These are phyloP conservation scores for Myxocyprinus asiaticus DNA, from an alignment of 2,113 vertebrate genomes.

Conservation along the genomic window DNA sequence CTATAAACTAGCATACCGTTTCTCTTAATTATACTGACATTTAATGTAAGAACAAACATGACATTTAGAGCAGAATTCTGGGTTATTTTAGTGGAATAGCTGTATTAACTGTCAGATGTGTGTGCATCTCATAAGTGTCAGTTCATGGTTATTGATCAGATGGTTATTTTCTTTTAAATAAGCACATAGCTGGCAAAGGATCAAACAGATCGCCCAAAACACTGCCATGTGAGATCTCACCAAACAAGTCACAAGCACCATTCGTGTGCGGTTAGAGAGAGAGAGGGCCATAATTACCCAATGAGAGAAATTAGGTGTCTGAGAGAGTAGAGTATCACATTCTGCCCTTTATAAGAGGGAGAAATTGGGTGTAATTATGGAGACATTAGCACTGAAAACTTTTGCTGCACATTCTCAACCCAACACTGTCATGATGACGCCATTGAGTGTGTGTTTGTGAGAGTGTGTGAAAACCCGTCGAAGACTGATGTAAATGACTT, in stretches of 20 bases:
- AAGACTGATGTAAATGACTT: conserved; percentile 36
- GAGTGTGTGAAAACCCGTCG: conserved; percentile 14
- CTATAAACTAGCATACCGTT: too few relatives aligned
- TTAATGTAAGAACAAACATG: too few relatives aligned
- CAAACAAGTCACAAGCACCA: conserved; percentile 21
- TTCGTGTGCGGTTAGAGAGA: conserved; percentile 11
- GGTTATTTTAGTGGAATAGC: too few relatives aligned
- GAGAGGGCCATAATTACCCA: conserved; percentile 34
- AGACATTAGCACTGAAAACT: conserved; percentile 24
- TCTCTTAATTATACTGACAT: too few relatives aligned
- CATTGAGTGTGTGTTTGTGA: not conserved
- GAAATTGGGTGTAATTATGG: conserved; percentile 53
- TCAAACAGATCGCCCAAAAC: not conserved
- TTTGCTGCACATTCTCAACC: conserved; percentile 17
- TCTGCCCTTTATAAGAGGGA: conserved; percentile 27
- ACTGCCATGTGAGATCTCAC: conserved; percentile 32
- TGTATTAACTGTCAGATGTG: too few relatives aligned
- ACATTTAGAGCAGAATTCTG: too few relatives aligned
- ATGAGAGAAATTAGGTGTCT: conserved; percentile 40
- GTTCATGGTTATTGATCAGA: too few relatives aligned
- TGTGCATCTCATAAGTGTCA: too few relatives aligned
- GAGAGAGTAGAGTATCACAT: conserved; percentile 16
- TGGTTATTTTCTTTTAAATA: too few relatives aligned
- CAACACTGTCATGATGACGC: conserved; percentile 19
- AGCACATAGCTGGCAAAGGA: too few relatives aligned